These are phyloP conservation scores for Allygus modestus DNA, from an alignment of 2,888 invertebrate species.

Conservation along the genomic window DNA sequence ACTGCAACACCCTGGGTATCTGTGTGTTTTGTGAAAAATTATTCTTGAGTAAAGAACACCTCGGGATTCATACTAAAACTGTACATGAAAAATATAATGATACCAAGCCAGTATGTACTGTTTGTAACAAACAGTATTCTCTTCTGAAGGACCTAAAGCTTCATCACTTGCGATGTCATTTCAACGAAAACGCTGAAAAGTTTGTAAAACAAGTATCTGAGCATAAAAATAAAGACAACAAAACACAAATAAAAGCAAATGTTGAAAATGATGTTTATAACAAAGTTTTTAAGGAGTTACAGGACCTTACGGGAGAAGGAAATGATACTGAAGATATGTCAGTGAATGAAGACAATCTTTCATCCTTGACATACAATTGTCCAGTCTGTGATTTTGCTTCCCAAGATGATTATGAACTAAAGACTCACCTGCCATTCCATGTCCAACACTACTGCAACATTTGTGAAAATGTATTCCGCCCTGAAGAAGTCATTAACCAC, in stretches of 20 bases:
- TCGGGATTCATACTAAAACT: neutral
- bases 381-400: slow-evolving; percentile 17
- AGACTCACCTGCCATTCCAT: slow-evolving; percentile 26
- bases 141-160: slow-evolving; percentile 23
- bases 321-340: slow-evolving; percentile 25
- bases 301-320: slow-evolving; percentile 40
- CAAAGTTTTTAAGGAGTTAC: slow-evolving; percentile 45
- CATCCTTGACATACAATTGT: neutral
- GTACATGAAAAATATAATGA: neutral
- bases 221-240: neutral
- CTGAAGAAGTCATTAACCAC: slow-evolving; percentile 4
- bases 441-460: slow-evolving; percentile 39
- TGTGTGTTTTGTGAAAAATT: slow-evolving; percentile 34
- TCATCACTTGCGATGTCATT: slow-evolving; percentile 11
- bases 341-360: neutral
- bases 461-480: slow-evolving; percentile 15
- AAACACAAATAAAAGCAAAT: neutral
- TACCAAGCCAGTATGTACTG: slow-evolving; percentile 2
- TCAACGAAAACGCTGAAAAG: slow-evolving; percentile 17
- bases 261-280: slow-evolving; percentile 41
- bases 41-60: slow-evolving; percentile 35
- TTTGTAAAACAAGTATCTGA: slow-evolving; percentile 24
- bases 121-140: neutral
- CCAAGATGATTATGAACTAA: neutral
- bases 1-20: slow-evolving; percentile 1